Percentiles rank a stretch among this genome's conserved stretches.
phyloP scores from a whole-genome alignment of 1,140 invertebrate genomes.

The Anoplophora glabripennis region DNA sequence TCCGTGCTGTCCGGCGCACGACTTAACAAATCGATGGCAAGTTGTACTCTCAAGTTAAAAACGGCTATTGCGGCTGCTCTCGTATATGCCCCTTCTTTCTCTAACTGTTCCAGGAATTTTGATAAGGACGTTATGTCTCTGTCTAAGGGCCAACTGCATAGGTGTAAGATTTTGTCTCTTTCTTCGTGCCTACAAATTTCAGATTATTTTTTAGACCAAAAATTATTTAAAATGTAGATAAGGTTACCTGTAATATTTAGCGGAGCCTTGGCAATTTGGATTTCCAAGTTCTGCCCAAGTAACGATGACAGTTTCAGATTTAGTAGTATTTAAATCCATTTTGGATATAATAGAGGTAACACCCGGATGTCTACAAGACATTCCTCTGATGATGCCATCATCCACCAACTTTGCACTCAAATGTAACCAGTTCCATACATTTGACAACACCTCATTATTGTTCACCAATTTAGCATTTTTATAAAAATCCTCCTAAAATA shows the following conservation, averaged over 20 bases:
- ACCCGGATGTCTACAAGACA: slow-evolving; percentile 65
- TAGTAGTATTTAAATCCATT: slow-evolving; percentile 48
- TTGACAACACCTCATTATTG: slow-evolving; percentile 60
- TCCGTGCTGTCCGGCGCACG: slow-evolving; percentile 56
- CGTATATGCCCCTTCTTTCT: slow-evolving; percentile 65
- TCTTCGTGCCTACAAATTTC: slow-evolving; percentile 65
- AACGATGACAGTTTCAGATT: slow-evolving; percentile 57
- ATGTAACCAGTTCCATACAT: slow-evolving; percentile 73
- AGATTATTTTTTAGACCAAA: slow-evolving; percentile 19
- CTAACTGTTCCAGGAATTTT: slow-evolving; percentile 60
- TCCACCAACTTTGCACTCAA: slow-evolving; percentile 68
- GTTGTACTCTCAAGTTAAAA: slow-evolving; percentile 80
- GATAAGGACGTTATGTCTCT: slow-evolving; percentile 53
- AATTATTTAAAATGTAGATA: slow-evolving; percentile 21
- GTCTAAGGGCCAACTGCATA: slow-evolving; percentile 86
- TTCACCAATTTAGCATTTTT: slow-evolving; percentile 67
- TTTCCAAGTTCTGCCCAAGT: slow-evolving; percentile 55
- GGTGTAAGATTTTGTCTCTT: slow-evolving; percentile 71
- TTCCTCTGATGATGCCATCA: slow-evolving; percentile 56
- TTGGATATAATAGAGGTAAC: slow-evolving; percentile 61
- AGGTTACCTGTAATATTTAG: slow-evolving; percentile 44
- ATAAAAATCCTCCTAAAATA: slow-evolving; percentile 55
- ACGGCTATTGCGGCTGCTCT: slow-evolving; percentile 87
- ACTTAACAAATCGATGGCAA: slow-evolving; percentile 82
- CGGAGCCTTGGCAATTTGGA: slow-evolving; percentile 39